phyloP scores from a whole-genome alignment of 2,797 vertebrate genomes.

The Prunella strophiata region DNA sequence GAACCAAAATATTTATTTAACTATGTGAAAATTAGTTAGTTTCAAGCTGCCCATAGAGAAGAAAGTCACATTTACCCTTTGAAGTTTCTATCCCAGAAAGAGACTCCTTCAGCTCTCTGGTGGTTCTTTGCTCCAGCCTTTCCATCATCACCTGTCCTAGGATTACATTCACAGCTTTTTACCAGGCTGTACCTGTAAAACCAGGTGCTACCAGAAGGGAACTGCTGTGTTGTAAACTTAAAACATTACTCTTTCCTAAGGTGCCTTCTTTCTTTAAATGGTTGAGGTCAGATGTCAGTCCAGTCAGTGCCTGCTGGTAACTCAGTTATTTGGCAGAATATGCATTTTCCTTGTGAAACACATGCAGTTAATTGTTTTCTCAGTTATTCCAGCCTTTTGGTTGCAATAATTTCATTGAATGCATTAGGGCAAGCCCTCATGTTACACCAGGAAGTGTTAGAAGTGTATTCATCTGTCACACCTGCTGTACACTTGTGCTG shows the following conservation, averaged over 20 bases:
- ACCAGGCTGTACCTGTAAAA: neutral
- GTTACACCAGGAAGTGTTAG: neutral
- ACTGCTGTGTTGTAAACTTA: neutral
- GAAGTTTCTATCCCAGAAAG: neutral
- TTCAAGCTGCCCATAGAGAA: neutral
- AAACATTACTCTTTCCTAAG: neutral
- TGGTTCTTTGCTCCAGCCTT: neutral
- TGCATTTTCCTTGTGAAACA: neutral
- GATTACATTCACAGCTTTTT: neutral
- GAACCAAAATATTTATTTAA: neutral
- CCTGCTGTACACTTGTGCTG: rapidly evolving
- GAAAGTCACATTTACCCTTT: neutral
- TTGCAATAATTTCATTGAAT: neutral
- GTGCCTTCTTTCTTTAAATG: neutral
- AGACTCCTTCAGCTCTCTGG: neutral
- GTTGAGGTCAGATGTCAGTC: neutral
- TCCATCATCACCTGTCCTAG: neutral
- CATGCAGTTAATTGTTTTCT: neutral
- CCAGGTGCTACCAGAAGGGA: neutral
- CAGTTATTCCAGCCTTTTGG: neutral
- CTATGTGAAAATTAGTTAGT: neutral
- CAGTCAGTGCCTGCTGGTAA: neutral
- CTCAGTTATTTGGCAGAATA: neutral
- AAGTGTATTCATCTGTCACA: neutral
- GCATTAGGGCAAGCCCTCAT: neutral